Percentiles rank a stretch among this genome's conserved stretches.
phyloP scores from a whole-genome alignment of 2,888 invertebrate species.

The Eremobia ochroleuca region DNA sequence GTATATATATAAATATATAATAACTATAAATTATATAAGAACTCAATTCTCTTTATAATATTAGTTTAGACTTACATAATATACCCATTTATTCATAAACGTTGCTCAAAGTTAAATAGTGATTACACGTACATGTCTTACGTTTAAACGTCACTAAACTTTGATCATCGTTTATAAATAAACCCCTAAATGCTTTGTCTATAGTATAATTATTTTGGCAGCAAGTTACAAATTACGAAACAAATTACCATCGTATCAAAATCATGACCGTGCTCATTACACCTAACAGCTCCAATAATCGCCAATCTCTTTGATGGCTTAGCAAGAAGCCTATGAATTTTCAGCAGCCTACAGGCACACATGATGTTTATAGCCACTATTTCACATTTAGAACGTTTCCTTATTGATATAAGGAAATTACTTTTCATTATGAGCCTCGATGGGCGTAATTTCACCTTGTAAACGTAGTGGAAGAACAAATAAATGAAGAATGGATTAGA shows the following conservation, averaged over 20 bases:
- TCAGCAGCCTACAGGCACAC: constrained; percentile 59
- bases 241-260: constrained; percentile 8
- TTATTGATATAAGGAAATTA: constrained; percentile 58
- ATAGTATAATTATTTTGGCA: not conserved
- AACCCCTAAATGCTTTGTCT: not conserved
- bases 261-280: constrained; percentile 24
- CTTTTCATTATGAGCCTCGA: constrained; percentile 27
- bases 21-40: too few relatives aligned
- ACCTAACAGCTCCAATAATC: constrained; percentile 49
- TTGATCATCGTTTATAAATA: too few relatives aligned
- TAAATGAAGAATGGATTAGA: not conserved
- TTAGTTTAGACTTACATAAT: too few relatives aligned
- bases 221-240: constrained; percentile 1
- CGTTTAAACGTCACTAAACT: too few relatives aligned
- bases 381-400: constrained; percentile 52
- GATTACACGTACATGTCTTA: too few relatives aligned
- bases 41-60: too few relatives aligned
- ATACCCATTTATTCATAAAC: too few relatives aligned
- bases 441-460: constrained; percentile 6
- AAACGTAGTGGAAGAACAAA: not conserved
- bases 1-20: too few relatives aligned
- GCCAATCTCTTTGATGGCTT: constrained; percentile 41
- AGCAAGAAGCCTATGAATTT: constrained; percentile 56
- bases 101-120: too few relatives aligned
- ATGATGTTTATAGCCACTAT: constrained; percentile 50